A percentile compares a stretch with the other conserved stretches of the same genome.
phyloP scores from a whole-genome alignment of 2,113 vertebrate genomes.

The Eclectus roratus region DNA sequence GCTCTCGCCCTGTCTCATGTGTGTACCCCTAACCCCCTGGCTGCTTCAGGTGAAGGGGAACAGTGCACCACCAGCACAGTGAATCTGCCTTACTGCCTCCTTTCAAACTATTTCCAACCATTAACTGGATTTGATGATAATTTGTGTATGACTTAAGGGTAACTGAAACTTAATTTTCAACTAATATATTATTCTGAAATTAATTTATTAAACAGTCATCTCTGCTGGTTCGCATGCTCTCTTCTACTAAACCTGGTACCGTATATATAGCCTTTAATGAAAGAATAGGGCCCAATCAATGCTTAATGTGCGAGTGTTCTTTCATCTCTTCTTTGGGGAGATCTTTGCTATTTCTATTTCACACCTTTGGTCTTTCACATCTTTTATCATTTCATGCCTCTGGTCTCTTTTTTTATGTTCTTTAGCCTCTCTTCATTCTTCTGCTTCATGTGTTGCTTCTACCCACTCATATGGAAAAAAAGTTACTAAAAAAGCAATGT shows the following conservation, averaged over 20 bases:
- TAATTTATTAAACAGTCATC: not conserved
- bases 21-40: accelerated
- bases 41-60: not conserved
- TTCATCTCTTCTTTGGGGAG: not conserved
- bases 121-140: not conserved
- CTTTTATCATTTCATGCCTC: not conserved
- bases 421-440: not conserved
- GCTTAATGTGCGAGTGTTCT: not conserved
- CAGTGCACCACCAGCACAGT: accelerated
- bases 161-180: not conserved
- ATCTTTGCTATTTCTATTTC: not conserved
- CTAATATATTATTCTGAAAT: not conserved
- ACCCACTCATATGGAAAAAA: not conserved
- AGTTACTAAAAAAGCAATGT: not conserved
- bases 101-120: not conserved
- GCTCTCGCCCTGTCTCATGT: accelerated
- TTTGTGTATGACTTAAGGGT: not conserved
- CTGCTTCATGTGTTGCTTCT: not conserved
- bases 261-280: not conserved
- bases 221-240: not conserved
- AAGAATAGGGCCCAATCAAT: not conserved
- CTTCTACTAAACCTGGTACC: not conserved
- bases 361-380: not conserved
- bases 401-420: not conserved
- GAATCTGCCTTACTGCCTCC: accelerated